phyloP scores from a whole-genome alignment of 2,888 invertebrate genomes.

The Drosophila vallismaia region DNA sequence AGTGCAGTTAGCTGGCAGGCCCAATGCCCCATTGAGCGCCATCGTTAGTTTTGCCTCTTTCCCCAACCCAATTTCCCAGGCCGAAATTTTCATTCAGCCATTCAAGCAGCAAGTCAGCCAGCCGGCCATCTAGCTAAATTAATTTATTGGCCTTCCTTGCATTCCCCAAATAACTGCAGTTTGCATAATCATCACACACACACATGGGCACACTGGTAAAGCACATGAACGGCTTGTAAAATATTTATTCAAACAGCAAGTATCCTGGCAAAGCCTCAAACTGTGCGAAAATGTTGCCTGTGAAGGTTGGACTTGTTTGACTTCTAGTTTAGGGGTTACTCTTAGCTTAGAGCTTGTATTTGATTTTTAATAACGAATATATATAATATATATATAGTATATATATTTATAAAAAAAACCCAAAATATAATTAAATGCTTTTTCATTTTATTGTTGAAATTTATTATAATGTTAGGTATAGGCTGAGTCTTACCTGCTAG shows the following conservation, averaged over 20 bases:
- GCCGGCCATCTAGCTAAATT: conserved; percentile 61
- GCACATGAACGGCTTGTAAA: conserved; percentile 55
- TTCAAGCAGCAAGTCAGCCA: conserved; percentile 42
- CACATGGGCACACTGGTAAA: conserved; percentile 13
- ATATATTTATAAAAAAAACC: background rate
- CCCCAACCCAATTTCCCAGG: conserved; percentile 40
- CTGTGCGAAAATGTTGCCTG: conserved; percentile 6
- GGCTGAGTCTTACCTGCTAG: conserved; percentile 8
- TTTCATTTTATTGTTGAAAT: too few species aligned
- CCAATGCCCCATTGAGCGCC: conserved; percentile 27
- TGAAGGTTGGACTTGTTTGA: background rate
- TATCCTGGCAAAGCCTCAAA: conserved; percentile 47
- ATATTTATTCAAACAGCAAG: conserved; percentile 76
- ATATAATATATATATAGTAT: too few species aligned
- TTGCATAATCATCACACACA: conserved; percentile 70
- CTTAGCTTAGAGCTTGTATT: background rate
- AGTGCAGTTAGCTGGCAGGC: conserved; percentile 10
- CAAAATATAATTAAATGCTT: too few species aligned
- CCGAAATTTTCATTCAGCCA: conserved; percentile 43
- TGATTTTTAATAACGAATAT: background rate
- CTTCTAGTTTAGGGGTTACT: background rate
- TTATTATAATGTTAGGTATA: too few species aligned
- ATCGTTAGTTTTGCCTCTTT: conserved; percentile 19
- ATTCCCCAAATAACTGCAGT: conserved; percentile 74
- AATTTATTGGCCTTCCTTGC: conserved; percentile 73